These are phyloP conservation scores for Gymnosoma rotundatum DNA, from an alignment of 2,888 invertebrate species.

Conservation along the genomic window DNA sequence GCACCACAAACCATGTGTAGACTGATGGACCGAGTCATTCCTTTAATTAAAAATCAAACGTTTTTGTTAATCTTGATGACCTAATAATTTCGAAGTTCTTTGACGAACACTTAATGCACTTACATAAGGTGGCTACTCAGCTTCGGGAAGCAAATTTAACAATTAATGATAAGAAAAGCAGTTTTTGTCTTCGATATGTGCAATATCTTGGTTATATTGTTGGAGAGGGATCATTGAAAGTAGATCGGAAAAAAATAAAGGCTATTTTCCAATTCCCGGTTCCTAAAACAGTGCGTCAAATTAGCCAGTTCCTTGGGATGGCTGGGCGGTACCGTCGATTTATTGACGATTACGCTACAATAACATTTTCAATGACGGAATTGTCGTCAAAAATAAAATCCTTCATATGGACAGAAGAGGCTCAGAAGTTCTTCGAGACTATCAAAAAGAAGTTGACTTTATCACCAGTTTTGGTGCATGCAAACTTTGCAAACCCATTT, in stretches of 20 bases:
- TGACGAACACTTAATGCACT: background rate
- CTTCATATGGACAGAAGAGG: too few species aligned
- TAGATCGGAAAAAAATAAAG: background rate
- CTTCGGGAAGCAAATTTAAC: background rate
- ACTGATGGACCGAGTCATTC: background rate
- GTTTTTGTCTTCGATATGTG: background rate
- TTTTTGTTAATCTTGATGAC: background rate
- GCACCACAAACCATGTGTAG: constrained; percentile 4
- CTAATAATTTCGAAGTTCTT: constrained; percentile 6
- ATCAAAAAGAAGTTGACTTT: background rate
- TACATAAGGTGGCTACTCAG: background rate
- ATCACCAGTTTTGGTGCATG: background rate
- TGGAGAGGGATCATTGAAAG: background rate
- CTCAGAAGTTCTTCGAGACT: too few species aligned
- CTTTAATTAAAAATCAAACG: too few species aligned
- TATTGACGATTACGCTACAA: background rate
- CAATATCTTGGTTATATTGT: background rate
- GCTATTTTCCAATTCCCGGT: background rate
- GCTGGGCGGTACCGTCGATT: background rate
- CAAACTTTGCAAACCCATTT: background rate
- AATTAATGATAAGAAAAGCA: background rate
- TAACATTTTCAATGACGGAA: background rate
- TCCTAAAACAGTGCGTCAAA: too few species aligned
- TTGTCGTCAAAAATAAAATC: too few species aligned
- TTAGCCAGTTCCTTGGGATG: too few species aligned